Conservation (phyloP, 2,888 invertebrate genomes). For the Anarsia innoxiella region DNA sequence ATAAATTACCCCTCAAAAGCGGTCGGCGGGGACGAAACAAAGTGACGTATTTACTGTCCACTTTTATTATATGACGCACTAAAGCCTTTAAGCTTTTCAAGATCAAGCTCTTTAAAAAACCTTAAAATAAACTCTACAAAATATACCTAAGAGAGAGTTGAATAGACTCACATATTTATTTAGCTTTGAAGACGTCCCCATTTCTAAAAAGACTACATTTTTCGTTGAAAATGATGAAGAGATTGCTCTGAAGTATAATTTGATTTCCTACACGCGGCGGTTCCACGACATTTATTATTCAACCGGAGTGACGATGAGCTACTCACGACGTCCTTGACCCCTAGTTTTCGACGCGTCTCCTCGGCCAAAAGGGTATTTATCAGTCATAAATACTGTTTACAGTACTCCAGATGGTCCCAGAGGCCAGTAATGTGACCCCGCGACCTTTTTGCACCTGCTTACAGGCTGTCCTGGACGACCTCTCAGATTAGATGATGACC, state of each 20-base stretch:
- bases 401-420: slow-evolving; percentile 16
- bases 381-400: slow-evolving; percentile 32
- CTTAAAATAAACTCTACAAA: too few species aligned
- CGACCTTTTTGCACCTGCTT: neutral
- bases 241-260: too few species aligned
- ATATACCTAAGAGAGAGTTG: too few species aligned
- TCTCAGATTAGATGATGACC: too few species aligned
- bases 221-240: too few species aligned
- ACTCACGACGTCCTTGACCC: slow-evolving; percentile 4
- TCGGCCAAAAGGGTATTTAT: slow-evolving; percentile 27
- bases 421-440: slow-evolving; percentile 19
- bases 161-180: too few species aligned
- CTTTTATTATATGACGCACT: neutral
- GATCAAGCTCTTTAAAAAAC: too few species aligned
- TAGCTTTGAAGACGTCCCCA: too few species aligned
- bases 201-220: too few species aligned
- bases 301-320: too few species aligned
- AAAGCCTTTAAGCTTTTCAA: too few species aligned
- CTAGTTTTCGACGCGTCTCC: too few species aligned
- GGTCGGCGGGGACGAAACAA: slow-evolving; percentile 8
- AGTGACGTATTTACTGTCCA: neutral
- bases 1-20: slow-evolving; percentile 37
- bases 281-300: neutral
- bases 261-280: neutral
- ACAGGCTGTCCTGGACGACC: neutral